Evolutionary conservation across 2,888 invertebrate species (phyloP).

Genomic region (Rugalucina vietnamica): DNA sequence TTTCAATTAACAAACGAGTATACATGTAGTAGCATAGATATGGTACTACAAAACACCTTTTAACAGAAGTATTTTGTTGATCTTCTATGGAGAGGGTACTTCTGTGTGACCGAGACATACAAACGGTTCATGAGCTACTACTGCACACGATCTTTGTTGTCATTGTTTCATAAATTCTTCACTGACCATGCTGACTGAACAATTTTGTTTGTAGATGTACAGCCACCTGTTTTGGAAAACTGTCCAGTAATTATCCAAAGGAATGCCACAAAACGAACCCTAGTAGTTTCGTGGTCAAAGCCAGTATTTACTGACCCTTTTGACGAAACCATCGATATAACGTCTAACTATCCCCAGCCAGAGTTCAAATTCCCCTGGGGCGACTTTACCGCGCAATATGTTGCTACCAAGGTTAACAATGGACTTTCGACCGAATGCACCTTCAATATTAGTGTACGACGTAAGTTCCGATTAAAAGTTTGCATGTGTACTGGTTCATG

Average conservation of each 20-base stretch:
- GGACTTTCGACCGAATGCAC: constrained; percentile 54
- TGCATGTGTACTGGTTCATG: too few species aligned
- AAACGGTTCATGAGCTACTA: too few species aligned
- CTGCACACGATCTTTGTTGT: too few species aligned
- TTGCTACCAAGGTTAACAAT: constrained; percentile 58
- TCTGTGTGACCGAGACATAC: too few species aligned
- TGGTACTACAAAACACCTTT: too few species aligned
- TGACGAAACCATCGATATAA: constrained; percentile 37
- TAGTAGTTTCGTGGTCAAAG: constrained; percentile 47
- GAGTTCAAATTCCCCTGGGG: constrained; percentile 65
- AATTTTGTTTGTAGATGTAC: constrained; percentile 58
- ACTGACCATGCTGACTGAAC: too few species aligned
- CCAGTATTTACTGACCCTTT: constrained; percentile 64
- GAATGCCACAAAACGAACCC: constrained; percentile 33
- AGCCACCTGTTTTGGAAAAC: constrained; percentile 51
- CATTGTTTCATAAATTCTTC: too few species aligned
- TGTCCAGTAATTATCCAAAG: constrained; percentile 42
- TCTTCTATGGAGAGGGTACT: too few species aligned
- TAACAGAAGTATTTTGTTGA: too few species aligned
- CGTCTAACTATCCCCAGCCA: constrained; percentile 55
- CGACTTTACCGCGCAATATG: constrained; percentile 63
- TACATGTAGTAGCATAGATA: too few species aligned
- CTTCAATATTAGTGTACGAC: constrained; percentile 52
- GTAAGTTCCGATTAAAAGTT: too few species aligned
- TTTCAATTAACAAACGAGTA: too few species aligned